Evolutionary conservation across 2,113 vertebrate genomes (phyloP), one percentile per base, ranked within the genome.

Genomic region (Nestor notabilis): DNA sequence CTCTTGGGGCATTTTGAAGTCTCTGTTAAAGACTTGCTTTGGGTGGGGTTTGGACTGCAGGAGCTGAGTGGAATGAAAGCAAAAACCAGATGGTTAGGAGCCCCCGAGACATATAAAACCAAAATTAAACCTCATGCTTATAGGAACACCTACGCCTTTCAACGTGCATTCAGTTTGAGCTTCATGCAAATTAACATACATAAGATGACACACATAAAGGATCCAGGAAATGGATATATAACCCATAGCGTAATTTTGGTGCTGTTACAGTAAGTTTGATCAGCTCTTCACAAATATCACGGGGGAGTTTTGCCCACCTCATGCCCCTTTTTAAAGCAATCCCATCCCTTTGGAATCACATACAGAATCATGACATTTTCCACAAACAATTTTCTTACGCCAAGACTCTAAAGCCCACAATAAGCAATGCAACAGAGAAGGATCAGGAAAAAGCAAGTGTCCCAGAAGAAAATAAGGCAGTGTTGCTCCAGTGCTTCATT

Each of bases 61-160:
- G 47, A 80, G 23, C 20, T 43, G 46, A 25, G 66, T 23, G 25
- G 61, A 61, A 60, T 27, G 6, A 64, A 63, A 47, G 23, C 23
- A 37, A 74, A 39, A 58, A 58, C 3, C 7, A 31, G 21, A 17
- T 0, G 1, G 29, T 3, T 39, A 14, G n/a, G 29, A 81, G 70
- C 29, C 77, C 83, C 55, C 0, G 0, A 33, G 46, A 41, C 11
- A 7, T 3, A 23, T 0, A 16, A n/a, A 66, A 64, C 4, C 39
- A 24, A 33, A 80, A 27, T 31, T 19, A 70, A 25, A 70, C 13
- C 23, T 64, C 52, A 5, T 4, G 16, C 29, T 58, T 31, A 5
- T 5, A 39, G 47, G 16, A 82, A 31, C 17, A 17, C 35, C 50
- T 23, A 2, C 13, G 23, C 37, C 20, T 49, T 55, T 50, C 65